Conservation (phyloP, 2,113 vertebrate species). For the Galbula dea region DNA sequence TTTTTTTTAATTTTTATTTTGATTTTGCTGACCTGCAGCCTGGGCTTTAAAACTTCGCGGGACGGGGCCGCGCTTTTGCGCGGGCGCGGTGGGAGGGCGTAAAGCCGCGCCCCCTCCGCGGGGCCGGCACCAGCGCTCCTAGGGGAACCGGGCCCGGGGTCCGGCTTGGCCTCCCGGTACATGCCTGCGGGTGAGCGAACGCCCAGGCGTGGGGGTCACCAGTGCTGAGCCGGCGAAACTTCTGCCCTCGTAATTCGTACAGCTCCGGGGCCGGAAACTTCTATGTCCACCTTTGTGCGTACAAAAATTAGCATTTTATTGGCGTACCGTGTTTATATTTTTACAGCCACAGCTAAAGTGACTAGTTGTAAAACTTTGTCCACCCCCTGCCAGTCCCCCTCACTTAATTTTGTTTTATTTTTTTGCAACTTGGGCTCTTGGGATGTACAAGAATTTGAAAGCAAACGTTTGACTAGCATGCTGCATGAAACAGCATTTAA, state of each 20-base stretch:
- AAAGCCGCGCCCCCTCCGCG: neutral
- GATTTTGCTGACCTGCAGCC: neutral
- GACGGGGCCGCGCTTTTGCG: neutral
- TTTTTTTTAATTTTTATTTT: neutral
- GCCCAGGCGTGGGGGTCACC: neutral
- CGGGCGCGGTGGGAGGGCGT: neutral
- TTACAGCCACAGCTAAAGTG: constrained; percentile 61
- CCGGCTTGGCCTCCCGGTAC: neutral
- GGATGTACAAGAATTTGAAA: constrained; percentile 75
- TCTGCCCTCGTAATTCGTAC: neutral
- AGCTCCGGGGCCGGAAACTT: neutral
- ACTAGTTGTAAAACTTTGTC: constrained; percentile 68
- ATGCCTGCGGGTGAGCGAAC: rapidly evolving
- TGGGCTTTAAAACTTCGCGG: neutral
- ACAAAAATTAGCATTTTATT: neutral
- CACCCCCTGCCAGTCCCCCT: neutral
- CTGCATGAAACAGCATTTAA: constrained; percentile 77
- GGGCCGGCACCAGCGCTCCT: neutral
- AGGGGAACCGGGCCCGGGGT: neutral
- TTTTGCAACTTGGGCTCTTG: constrained; percentile 55
- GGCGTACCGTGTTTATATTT: constrained; percentile 22
- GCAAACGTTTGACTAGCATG: constrained; percentile 68
- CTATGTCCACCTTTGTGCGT: neutral
- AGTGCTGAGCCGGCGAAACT: neutral
- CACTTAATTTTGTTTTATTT: too few species aligned